A percentile compares a stretch with the other conserved stretches of the same genome.
These are phyloP conservation scores for Drosophila meridiana DNA, from an alignment of 2,888 invertebrate species.

Conservation along the genomic window DNA sequence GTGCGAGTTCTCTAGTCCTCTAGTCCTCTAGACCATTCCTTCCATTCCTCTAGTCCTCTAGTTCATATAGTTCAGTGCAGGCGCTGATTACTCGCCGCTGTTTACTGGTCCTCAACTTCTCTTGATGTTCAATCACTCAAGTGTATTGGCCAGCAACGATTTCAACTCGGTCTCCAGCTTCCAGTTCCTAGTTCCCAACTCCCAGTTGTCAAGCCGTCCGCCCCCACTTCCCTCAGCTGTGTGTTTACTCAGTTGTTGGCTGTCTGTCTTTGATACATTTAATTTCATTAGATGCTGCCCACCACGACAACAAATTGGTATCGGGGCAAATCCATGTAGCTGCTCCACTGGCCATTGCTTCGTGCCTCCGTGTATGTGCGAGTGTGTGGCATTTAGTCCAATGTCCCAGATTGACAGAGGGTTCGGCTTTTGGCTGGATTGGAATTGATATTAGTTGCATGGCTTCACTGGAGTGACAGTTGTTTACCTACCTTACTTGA, in stretches of 20 bases:
- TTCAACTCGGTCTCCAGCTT: slow-evolving; percentile 6
- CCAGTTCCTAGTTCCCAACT: not conserved
- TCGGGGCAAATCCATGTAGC: slow-evolving; percentile 14
- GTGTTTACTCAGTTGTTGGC: slow-evolving; percentile 35
- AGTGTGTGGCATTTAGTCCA: slow-evolving; percentile 31
- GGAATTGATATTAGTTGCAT: slow-evolving; percentile 18
- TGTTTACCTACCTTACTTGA: slow-evolving; percentile 15
- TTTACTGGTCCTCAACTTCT: slow-evolving; percentile 34
- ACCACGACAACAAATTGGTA: slow-evolving; percentile 34
- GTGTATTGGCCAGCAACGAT: slow-evolving; percentile 59
- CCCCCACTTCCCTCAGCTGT: not conserved
- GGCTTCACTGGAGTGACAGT: slow-evolving; percentile 14
- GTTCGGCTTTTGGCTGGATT: slow-evolving; percentile 5
- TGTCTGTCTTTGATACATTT: slow-evolving; percentile 65
- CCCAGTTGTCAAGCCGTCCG: slow-evolving; percentile 3
- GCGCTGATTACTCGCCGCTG: slow-evolving; percentile 42
- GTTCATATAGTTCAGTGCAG: slow-evolving; percentile 5
- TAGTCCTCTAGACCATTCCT: not conserved
- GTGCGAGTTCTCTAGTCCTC: not conserved
- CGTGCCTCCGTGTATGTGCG: not conserved
- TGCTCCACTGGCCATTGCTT: slow-evolving; percentile 5
- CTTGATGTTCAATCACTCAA: slow-evolving; percentile 65
- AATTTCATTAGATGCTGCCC: slow-evolving; percentile 56
- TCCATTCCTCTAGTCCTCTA: not conserved
- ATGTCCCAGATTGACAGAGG: slow-evolving; percentile 25